phyloP scores from a whole-genome alignment of 2,797 vertebrate species.

The Gallinago solitaria region DNA sequence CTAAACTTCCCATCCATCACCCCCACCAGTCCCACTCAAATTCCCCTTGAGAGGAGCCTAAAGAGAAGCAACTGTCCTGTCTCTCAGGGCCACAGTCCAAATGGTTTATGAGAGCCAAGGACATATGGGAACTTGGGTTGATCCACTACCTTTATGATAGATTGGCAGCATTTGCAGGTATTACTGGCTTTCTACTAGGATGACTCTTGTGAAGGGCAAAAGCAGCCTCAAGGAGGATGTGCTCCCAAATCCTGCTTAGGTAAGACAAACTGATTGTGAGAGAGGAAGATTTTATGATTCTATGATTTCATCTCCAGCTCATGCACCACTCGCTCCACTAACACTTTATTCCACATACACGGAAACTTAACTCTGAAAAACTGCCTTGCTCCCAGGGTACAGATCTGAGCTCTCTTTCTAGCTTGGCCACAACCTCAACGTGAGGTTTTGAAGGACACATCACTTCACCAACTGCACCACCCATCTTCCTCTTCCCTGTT shows the following conservation, averaged over 20 bases:
- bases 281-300: no score
- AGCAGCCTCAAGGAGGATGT: background rate
- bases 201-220: background rate
- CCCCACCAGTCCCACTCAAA: background rate
- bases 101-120: background rate
- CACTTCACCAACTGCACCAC: background rate
- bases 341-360: background rate
- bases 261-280: background rate
- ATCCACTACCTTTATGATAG: background rate
- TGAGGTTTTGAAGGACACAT: background rate
- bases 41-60: background rate
- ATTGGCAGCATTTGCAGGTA: background rate
- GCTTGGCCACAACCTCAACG: background rate
- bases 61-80: background rate
- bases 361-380: background rate
- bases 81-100: background rate
- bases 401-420: background rate
- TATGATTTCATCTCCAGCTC: background rate
- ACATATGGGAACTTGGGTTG: background rate
- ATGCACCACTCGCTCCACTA: background rate
- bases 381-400: background rate
- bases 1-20: conserved; percentile 75
- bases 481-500: background rate
- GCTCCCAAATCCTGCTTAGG: background rate
- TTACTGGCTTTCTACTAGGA: background rate